Base-by-base conservation (phyloP, 2,888 invertebrate species). In the Megaustenia siamemsis region DNA sequence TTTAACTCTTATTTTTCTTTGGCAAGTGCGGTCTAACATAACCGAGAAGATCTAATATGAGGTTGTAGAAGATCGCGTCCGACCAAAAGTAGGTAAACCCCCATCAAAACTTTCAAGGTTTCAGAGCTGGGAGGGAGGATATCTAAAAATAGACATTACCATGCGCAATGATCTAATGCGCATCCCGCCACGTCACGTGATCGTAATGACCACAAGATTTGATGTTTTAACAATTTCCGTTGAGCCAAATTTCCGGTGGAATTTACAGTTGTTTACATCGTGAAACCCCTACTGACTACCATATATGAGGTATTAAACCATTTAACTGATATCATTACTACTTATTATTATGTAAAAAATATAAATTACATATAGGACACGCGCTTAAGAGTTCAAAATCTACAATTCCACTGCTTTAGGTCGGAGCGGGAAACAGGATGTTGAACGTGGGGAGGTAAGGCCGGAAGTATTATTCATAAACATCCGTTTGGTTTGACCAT, bases 391-490 rank as follows among this genome's bases (percentile, higher is more conserved):
- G 40, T 18, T 28, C 6, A 60, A 66, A 56, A 73, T 38, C 73
- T 28, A 15, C 43, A 40, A 32, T 45, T 10, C 56, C 35, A 24
- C 53, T 32, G 32, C 35, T 38, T 53, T 38, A n/a, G 28, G 24
- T 38, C 49, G 28, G n/a, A n/a, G 38, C 53, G 49, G 28, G 81
- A 76, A 91, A 92, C 91, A 92, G 91, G 91, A 92, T 92, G 91
- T 92, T 88, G 90, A 90, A 89, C 90, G 90, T 91, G 91, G 89
- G 89, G 89, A 87, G 80, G 83, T 76, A 82, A 86, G 89, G 90
- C 91, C 92, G 91, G 92, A 91, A 92, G 91, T 91, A 91, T 92
- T 91, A 88, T 88, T 88, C 89, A 88, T 88, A 88, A 90, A 90
- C 88, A 88, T 88, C 88, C 90, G 90, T 89, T 90, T 90, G 83